Evolutionary conservation across 2,113 vertebrate genomes (phyloP).

Genomic region (Bufo bufo): DNA sequence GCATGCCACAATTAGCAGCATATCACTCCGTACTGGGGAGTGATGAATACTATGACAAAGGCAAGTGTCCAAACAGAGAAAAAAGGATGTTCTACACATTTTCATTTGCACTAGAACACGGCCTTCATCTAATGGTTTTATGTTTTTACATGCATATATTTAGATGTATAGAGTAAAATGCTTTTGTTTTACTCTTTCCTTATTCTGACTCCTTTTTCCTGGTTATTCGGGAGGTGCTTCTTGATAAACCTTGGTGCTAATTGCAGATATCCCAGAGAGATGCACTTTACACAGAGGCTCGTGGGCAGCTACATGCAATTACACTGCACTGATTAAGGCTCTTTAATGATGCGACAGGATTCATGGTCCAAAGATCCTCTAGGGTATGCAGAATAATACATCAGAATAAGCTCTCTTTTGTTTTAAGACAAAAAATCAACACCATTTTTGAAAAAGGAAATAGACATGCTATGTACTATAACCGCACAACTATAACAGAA

Average conservation of each 20-base stretch:
- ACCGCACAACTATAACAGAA: neutral
- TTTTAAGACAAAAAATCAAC: slow-evolving; percentile 5
- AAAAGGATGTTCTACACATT: too few species aligned
- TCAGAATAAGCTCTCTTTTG: slow-evolving; percentile 64
- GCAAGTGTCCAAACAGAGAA: too few species aligned
- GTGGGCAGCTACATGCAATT: slow-evolving; percentile 66
- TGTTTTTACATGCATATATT: neutral
- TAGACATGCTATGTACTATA: neutral
- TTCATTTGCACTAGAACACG: too few species aligned
- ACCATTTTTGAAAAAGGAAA: neutral
- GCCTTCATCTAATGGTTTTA: too few species aligned
- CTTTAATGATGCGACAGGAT: slow-evolving; percentile 64
- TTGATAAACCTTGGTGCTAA: slow-evolving; percentile 60
- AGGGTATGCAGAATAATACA: slow-evolving; percentile 62
- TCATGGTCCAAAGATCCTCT: slow-evolving; percentile 63
- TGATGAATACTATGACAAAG: too few species aligned
- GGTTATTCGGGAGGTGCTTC: slow-evolving; percentile 45
- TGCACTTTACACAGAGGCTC: slow-evolving; percentile 53
- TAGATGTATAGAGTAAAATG: neutral
- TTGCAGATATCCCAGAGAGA: slow-evolving; percentile 50
- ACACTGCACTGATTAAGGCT: slow-evolving; percentile 63
- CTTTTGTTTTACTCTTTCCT: neutral
- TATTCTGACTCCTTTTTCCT: slow-evolving; percentile 52
- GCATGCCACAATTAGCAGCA: too few species aligned
- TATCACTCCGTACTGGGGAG: too few species aligned